These are phyloP conservation scores for Poicephalus gulielmi DNA, from an alignment of 2,113 vertebrate genomes.

Conservation along the genomic window DNA sequence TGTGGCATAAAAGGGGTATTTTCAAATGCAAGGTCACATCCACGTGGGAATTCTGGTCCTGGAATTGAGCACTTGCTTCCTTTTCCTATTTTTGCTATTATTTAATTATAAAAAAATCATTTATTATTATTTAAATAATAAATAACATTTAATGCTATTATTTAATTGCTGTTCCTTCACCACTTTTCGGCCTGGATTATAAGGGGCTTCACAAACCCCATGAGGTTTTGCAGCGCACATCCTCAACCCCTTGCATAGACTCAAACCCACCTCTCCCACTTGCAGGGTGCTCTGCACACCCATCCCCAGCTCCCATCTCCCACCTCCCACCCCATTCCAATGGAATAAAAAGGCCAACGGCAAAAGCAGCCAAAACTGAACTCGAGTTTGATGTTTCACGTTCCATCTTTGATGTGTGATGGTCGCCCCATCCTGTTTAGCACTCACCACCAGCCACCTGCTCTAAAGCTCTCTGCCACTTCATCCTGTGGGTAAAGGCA, in stretches of 20 bases:
- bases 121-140: too few relatives aligned
- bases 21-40: background rate
- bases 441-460: background rate
- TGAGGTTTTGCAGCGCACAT: fast-evolving
- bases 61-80: background rate
- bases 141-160: too few relatives aligned
- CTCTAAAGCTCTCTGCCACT: background rate
- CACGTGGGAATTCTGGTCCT: background rate
- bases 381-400: background rate
- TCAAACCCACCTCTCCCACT: background rate
- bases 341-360: background rate
- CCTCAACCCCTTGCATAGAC: background rate
- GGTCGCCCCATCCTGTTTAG: background rate
- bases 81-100: too few relatives aligned
- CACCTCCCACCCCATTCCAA: background rate
- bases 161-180: too few relatives aligned
- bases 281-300: background rate
- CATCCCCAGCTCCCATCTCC: background rate
- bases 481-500: background rate
- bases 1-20: background rate
- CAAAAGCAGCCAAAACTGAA: background rate
- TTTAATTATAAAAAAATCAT: too few relatives aligned
- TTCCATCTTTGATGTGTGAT: background rate
- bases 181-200: background rate
- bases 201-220: too few relatives aligned